phyloP scores from a whole-genome alignment of 2,113 vertebrate genomes.

The Python bivittatus region DNA sequence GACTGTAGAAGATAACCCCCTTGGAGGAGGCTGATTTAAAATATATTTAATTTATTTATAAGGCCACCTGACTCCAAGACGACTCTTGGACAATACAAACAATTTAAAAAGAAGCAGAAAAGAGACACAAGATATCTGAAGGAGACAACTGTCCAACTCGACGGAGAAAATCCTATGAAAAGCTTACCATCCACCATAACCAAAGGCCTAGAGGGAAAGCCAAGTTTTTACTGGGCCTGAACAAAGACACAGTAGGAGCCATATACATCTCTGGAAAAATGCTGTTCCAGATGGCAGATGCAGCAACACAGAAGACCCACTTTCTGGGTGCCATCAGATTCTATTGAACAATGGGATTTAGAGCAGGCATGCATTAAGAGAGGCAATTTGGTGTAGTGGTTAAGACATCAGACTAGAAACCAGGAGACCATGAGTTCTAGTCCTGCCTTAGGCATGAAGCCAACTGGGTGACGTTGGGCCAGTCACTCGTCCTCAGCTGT shows the following conservation, averaged over 20 bases:
- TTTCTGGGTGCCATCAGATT: not conserved
- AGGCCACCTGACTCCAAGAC: not conserved
- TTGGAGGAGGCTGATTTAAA: not conserved
- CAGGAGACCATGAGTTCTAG: not conserved
- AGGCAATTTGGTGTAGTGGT: not conserved
- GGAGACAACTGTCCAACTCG: not conserved
- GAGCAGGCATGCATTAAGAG: not conserved
- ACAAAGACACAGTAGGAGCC: not conserved
- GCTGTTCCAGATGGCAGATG: not conserved
- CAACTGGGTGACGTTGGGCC: not conserved
- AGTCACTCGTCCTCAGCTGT: not conserved
- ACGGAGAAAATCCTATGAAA: not conserved
- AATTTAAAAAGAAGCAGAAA: not conserved
- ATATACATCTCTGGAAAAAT: not conserved
- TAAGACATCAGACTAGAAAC: not conserved
- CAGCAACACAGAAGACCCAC: not conserved
- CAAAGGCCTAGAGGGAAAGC: not conserved
- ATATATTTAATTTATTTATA: not conserved
- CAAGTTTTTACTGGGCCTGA: not conserved
- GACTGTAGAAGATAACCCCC: not conserved
- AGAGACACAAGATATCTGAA: not conserved
- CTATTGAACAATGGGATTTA: not conserved
- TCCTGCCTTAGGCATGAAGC: not conserved
- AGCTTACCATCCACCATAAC: not conserved
- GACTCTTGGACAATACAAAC: not conserved